Percentiles rank a stretch among this genome's conserved stretches.
Evolutionary conservation across 2,113 vertebrate genomes (phyloP).

Genomic region (Physeter macrocephalus): DNA sequence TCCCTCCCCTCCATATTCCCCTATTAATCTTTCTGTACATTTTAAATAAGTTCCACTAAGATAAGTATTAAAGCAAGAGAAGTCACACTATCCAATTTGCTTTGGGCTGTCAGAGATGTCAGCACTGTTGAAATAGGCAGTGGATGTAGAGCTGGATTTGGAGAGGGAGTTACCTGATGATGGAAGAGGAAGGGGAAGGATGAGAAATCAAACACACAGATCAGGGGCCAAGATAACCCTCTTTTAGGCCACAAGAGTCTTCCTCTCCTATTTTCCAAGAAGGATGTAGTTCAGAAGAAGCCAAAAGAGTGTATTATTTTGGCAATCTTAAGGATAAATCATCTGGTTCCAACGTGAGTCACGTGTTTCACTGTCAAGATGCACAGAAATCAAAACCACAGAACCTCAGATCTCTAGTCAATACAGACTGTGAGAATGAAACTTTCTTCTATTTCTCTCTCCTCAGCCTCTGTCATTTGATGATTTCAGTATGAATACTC

Average conservation of each 20-base stretch:
- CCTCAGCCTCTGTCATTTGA: background rate
- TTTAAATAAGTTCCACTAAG: background rate
- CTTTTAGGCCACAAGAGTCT: background rate
- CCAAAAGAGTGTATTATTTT: background rate
- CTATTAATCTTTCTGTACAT: background rate
- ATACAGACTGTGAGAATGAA: accelerated
- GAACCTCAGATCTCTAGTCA: background rate
- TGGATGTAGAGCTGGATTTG: background rate
- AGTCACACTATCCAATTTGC: background rate
- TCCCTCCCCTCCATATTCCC: accelerated
- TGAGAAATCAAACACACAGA: background rate
- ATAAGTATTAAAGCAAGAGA: background rate
- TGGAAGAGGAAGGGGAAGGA: background rate
- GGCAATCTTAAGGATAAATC: background rate
- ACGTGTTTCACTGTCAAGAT: background rate
- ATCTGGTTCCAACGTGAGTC: background rate
- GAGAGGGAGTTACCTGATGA: background rate
- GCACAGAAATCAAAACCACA: background rate
- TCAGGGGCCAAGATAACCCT: accelerated
- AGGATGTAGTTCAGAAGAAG: background rate
- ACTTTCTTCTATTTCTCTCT: background rate
- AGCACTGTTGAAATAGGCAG: background rate
- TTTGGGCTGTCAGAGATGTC: background rate
- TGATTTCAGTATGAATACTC: background rate
- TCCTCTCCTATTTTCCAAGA: background rate